These are phyloP conservation scores for Pseudois nayaur DNA, from an alignment of 2,113 vertebrate genomes.

Conservation along the genomic window DNA sequence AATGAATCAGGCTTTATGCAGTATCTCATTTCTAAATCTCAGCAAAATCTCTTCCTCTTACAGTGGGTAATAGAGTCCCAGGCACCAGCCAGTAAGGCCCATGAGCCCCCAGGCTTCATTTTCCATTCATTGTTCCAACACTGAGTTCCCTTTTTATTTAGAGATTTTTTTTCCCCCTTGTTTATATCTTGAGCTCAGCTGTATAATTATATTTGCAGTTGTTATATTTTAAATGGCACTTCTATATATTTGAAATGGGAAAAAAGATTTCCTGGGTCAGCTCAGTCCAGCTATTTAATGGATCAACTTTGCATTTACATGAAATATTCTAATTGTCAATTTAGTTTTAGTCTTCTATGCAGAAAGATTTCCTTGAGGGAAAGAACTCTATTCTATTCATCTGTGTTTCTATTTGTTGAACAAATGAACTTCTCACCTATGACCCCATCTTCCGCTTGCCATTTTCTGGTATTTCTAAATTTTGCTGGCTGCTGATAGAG, in stretches of 20 bases:
- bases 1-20: neutral
- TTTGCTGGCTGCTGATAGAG: conserved; percentile 1
- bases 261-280: neutral
- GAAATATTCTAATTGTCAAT: conserved; percentile 34
- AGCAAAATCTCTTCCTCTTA: neutral
- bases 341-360: neutral
- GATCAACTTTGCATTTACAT: conserved; percentile 20
- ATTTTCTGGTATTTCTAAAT: conserved; percentile 29
- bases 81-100: neutral
- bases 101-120: neutral
- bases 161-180: neutral
- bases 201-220: neutral
- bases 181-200: neutral
- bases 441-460: conserved; percentile 22
- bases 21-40: neutral
- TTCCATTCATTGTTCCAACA: neutral
- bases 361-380: conserved; percentile 11
- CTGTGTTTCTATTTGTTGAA: conserved; percentile 37
- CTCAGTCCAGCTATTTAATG: neutral
- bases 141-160: neutral
- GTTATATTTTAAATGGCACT: neutral
- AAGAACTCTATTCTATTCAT: conserved; percentile 1
- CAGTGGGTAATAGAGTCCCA: neutral
- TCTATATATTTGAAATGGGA: neutral
- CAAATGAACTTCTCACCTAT: conserved; percentile 45